Conservation (phyloP, 2,888 invertebrate genomes). For the Heteromurus nitidus region DNA sequence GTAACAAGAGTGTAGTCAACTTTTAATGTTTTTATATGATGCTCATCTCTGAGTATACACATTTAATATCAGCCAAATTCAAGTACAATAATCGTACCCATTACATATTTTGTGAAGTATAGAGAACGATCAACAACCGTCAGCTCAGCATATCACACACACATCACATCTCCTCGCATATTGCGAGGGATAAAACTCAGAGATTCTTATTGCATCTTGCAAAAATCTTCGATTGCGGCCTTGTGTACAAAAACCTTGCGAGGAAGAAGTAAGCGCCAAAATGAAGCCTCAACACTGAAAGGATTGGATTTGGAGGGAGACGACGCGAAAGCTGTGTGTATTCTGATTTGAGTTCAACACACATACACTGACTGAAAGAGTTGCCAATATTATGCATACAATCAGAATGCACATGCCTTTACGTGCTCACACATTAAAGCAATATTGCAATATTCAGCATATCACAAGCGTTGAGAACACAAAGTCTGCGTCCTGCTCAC, state of each 20-base stretch:
- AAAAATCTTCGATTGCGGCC: conserved; percentile 44
- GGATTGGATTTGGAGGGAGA: conserved; percentile 65
- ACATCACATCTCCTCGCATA: not conserved
- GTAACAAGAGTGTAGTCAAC: conserved; percentile 27
- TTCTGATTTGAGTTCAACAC: conserved; percentile 33
- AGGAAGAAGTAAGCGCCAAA: conserved; percentile 64
- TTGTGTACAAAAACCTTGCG: conserved; percentile 47
- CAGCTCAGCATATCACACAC: conserved; percentile 24
- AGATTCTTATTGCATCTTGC: conserved; percentile 22
- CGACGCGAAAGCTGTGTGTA: conserved; percentile 57
- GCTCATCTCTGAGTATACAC: not conserved
- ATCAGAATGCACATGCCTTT: not conserved
- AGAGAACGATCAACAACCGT: conserved; percentile 25
- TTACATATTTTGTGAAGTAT: no score
- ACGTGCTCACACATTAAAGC: not conserved
- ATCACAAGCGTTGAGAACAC: not conserved
- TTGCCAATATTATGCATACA: conserved; percentile 31
- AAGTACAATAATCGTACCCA: no score
- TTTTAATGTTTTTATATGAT: conserved; percentile 9
- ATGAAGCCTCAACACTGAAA: conserved; percentile 54
- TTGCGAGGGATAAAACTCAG: not conserved
- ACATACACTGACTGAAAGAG: not conserved
- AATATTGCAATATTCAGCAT: not conserved
- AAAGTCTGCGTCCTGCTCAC: not conserved
- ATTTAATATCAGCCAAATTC: conserved; percentile 3